Base-by-base conservation (phyloP, 2,797 vertebrate genomes). In the Macrochelys suwanniensis region DNA sequence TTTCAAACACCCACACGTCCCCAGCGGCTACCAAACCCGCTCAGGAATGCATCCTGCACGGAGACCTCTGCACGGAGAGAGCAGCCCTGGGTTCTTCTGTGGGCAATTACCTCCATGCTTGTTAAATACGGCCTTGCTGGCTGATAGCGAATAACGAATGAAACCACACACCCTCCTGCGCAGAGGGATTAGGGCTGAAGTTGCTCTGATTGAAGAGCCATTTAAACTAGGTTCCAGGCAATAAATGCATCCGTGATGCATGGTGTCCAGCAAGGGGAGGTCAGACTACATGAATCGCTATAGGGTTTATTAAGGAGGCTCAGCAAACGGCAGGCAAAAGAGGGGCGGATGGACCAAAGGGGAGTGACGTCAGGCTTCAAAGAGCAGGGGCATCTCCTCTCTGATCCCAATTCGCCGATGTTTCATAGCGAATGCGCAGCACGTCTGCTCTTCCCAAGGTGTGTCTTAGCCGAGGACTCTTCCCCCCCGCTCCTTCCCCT, bases 191-290 rank as follows among this genome's bases (percentile, higher is more conserved):
- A 31, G 0, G 83, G 89, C 93, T 33, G 0, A 21, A 61, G 85
- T 42, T 6, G 83, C 78, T 95, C 31, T 94, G 96, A 54, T 93
- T 95, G 88, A 89, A 26, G 79, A 94, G 94, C 79, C 65, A 1
- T 92, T 16, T 54, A 54, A 91, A 54, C 89, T 94, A 89, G 74
- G 87, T 26, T 90, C 94, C 82, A 54, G 96, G 93, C 26, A 87
- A 90, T 94, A 87, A 94, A 91, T 9, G 65, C 71, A 1, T 57
- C 54, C 88, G 89, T 78, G 82, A 90, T 90, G 95, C 89, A 56
- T 83, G 97, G 90, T 92, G 87, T 26, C 8, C 3, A 26, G 71
- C 80, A 53, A 2, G 17, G 82, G 88, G 82, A 79, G 90, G 89
- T 82, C 13, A 21, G 94, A 88, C 76, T 49, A 6, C 93, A 91